Evolutionary conservation across 2,888 invertebrate genomes (phyloP), one percentile per base, ranked within the genome.

Genomic region (Thereva unica): DNA sequence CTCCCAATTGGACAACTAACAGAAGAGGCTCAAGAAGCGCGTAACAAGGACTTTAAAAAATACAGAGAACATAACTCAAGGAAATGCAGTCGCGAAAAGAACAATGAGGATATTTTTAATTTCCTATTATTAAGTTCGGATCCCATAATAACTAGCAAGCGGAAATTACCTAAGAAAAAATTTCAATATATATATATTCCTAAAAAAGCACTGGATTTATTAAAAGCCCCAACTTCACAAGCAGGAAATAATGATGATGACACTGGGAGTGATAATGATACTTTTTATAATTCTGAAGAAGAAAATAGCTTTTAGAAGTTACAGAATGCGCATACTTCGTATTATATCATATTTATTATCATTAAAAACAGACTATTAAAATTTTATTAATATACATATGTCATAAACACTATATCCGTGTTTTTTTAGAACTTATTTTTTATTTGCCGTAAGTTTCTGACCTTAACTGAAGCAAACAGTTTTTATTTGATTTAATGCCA

Each of bases 1-100:
- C 59, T 66, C 23, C 53, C 66, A 9, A 66, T 57, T 23, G 61
- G 54, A n/a, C 53, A 67, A 47, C 52, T 67, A 4, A 67, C 38
- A 34, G 53, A 67, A 54, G 55, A 61, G 49, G 67, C 63, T 3
- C 66, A 61, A 57, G 59, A 53, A 67, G 66, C 45, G 38, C 52
- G 66, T 3, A 53, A 59, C 41, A 61, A 52, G 12, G 53, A 67
- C 10, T 67, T 59, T 50, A 59, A 56, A 8, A 66, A n/a, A 44
- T 67, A 67, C 23, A 47, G 61, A 54, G 41, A 50, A 44, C 53
- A 67, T 38, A 40, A 69, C 45, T 2, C 54, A 5, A 56, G 64
- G 23, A 54, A 54, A 55, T 56, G 57, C 44, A 4, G 35, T 5
- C 34, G 64, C 54, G 47, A 47, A 47, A 47, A 47, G n/a, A 47